Evolutionary conservation across 92 coral and sea anemone genomes (phyloP).

Genomic region (Siderastrea radians): DNA sequence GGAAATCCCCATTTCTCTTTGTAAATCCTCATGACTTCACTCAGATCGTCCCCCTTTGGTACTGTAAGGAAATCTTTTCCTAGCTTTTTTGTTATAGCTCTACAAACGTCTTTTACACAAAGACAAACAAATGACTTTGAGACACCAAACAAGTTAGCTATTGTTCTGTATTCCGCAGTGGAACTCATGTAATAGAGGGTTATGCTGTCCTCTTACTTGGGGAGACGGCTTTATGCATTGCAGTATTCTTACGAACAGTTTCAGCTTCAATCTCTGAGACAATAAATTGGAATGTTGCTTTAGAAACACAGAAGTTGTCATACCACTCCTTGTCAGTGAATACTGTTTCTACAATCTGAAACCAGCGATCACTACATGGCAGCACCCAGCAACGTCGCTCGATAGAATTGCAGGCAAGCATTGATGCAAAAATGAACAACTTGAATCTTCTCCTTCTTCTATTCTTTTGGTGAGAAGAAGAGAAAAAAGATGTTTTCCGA

Average conservation of each 20-base stretch:
- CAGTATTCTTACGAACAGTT: constrained; percentile 61
- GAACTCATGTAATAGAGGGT: constrained; percentile 71
- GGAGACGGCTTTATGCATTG: constrained; percentile 60
- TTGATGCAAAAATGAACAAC: constrained; percentile 26
- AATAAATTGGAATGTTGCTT: constrained; percentile 60
- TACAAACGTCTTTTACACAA: constrained; percentile 59
- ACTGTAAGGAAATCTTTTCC: constrained; percentile 13
- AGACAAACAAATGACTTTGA: constrained; percentile 69
- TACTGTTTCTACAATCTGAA: constrained; percentile 52
- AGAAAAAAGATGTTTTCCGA: background rate
- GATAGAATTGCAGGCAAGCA: constrained; percentile 29
- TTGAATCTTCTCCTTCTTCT: constrained; percentile 36
- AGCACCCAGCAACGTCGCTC: constrained; percentile 41
- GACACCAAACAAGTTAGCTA: constrained; percentile 67
- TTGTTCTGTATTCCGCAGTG: constrained; percentile 70
- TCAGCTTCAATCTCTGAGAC: constrained; percentile 49
- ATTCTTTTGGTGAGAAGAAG: constrained; percentile 6
- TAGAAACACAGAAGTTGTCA: constrained; percentile 69
- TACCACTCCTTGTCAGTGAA: constrained; percentile 70
- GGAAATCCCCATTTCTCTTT: constrained; percentile 65
- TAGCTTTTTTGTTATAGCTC: constrained; percentile 39
- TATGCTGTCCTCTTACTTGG: constrained; percentile 58
- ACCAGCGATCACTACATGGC: constrained; percentile 40
- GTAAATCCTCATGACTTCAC: constrained; percentile 30
- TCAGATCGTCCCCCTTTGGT: constrained; percentile 34